Base-by-base conservation (phyloP, 1,140 invertebrate genomes). In the Hylaeus volcanicus region DNA sequence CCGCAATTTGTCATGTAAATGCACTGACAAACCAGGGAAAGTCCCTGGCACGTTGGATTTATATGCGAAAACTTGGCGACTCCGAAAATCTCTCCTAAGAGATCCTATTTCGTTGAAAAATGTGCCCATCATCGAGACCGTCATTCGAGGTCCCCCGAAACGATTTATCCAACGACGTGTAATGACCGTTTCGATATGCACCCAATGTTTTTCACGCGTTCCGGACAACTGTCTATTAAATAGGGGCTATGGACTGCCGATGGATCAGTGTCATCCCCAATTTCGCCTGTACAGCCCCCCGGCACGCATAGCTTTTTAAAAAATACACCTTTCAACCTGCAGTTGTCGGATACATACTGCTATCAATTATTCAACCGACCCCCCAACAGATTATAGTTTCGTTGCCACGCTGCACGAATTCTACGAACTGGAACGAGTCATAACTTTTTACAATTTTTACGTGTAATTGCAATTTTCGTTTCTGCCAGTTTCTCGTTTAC, bases 181-280 rank as follows among this genome's bases (percentile, higher is more conserved):
- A 75, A 75, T 26, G 41, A 66, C 15, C 39, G 48, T n/a, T 66
- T n/a, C 3, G 15, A 58, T 73, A 60, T n/a, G 43, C 39, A 45
- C 9, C 9, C 48, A 15, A 6, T 39, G 65, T 68, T 45, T 68
- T 68, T 37, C 45, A 68, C 43, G 2, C n/a, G n/a, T 4, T 51
- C 26, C 45, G 51, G 45, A 51, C 65, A 68, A 68, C 65, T 51
- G 65, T 51, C 65, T 68, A 68, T 68, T 68, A 68, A 68, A 68
- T 68, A 45, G 37, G 45, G 65, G n/a, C 53, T 68, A 12, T 26
- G 53, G 45, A 68, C 65, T 51, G 12, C 15, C 65, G 37, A 68
- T 68, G 37, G 3, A n/a, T 68, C 65, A 68, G 45, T 51, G 65
- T 68, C 65, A 68, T 68, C 65, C 45, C 65, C 65, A 68, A 68